Conservation (phyloP, 2,797 vertebrate species). For the Picus viridis region DNA sequence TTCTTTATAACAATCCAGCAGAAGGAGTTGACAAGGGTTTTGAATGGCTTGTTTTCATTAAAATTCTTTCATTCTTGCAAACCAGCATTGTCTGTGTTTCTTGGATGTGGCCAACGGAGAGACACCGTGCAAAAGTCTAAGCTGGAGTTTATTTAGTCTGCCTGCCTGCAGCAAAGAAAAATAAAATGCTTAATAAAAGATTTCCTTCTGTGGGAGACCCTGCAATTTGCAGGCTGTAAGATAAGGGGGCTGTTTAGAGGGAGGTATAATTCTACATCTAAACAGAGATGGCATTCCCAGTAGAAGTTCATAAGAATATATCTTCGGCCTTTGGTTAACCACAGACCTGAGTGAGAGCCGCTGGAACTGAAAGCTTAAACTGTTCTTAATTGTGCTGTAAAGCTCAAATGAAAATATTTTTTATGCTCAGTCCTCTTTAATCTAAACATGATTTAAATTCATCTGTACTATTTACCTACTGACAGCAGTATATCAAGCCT, state of each 20-base stretch:
- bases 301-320: constrained; percentile 50
- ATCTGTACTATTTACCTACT: constrained; percentile 10
- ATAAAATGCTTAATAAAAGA: constrained; percentile 85
- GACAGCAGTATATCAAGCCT: constrained; percentile 16
- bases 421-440: constrained; percentile 48
- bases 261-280: constrained; percentile 61
- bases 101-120: constrained; percentile 79
- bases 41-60: constrained; percentile 86
- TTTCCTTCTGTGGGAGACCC: constrained; percentile 82
- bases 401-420: constrained; percentile 72
- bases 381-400: constrained; percentile 68
- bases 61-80: constrained; percentile 86
- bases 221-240: constrained; percentile 75
- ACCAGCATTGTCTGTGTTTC: constrained; percentile 83
- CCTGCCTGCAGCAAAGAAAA: constrained; percentile 81
- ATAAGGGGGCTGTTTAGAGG: constrained; percentile 62
- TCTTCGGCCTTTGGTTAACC: constrained; percentile 68
- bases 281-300: constrained; percentile 56
- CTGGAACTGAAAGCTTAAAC: constrained; percentile 59
- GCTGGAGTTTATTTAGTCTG: constrained; percentile 85
- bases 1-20: constrained; percentile 79
- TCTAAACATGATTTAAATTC: constrained; percentile 62
- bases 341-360: constrained; percentile 60
- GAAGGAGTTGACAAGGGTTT: constrained; percentile 72
- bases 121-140: constrained; percentile 78